Evolutionary conservation across 2,113 vertebrate genomes (phyloP).

Genomic region (Marmota monax): DNA sequence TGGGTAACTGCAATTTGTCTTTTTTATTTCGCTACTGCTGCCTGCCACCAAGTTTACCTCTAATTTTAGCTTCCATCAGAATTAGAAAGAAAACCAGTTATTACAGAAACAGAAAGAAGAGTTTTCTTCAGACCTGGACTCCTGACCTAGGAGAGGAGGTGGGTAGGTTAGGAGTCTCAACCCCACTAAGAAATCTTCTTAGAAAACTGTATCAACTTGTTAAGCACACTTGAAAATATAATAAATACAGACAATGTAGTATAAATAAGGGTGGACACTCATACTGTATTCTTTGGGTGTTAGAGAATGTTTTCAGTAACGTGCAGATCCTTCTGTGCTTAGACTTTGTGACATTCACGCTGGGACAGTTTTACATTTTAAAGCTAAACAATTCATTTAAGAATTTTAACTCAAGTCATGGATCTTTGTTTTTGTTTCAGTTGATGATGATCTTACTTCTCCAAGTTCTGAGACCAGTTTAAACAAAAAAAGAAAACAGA

Average conservation of each 20-base stretch:
- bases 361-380: constrained; percentile 27
- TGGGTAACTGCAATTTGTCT: constrained; percentile 82
- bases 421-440: constrained; percentile 19
- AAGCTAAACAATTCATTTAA: constrained; percentile 50
- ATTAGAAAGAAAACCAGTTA: constrained; percentile 28
- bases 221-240: constrained; percentile 23
- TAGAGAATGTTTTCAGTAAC: constrained; percentile 48
- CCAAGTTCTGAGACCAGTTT: constrained; percentile 44
- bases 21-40: constrained; percentile 51
- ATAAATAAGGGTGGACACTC: background rate
- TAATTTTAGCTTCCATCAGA: background rate
- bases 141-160: background rate
- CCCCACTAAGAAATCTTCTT: background rate
- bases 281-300: background rate
- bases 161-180: background rate
- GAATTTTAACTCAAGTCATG: constrained; percentile 72
- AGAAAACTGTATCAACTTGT: background rate
- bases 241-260: constrained; percentile 17
- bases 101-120: background rate
- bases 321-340: constrained; percentile 60
- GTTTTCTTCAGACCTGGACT: background rate
- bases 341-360: background rate
- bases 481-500: constrained; percentile 48
- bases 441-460: constrained; percentile 70
- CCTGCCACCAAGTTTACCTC: constrained; percentile 70